Percentiles rank a stretch among this genome's conserved stretches.
Evolutionary conservation across 2,888 invertebrate species (phyloP).

Genomic region (Drosophila barbarae): DNA sequence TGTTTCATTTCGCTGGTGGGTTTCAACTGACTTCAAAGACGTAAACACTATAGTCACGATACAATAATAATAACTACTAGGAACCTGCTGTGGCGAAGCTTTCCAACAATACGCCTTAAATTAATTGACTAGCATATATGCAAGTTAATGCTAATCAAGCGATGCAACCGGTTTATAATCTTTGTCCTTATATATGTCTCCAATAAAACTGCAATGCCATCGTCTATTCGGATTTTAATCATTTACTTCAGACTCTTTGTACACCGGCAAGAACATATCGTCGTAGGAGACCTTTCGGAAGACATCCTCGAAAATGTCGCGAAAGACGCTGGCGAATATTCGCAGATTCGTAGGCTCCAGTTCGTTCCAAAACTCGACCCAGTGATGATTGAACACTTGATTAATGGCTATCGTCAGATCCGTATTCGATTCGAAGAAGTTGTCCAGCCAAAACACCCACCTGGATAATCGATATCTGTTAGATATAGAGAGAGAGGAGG

Average conservation of each 20-base stretch:
- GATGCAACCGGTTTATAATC: conserved; percentile 33
- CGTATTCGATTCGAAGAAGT: conserved; percentile 46
- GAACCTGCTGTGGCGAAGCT: conserved; percentile 20
- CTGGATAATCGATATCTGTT: conserved; percentile 17
- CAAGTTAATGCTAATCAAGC: conserved; percentile 15
- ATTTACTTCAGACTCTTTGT: conserved; percentile 24
- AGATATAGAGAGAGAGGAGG: background rate
- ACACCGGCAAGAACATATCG: conserved; percentile 50
- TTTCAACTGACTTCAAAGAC: conserved; percentile 1
- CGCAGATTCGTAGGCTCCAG: conserved; percentile 41
- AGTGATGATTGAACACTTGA: conserved; percentile 48
- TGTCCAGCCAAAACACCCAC: conserved; percentile 53
- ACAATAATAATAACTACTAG: background rate
- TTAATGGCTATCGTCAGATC: conserved; percentile 51
- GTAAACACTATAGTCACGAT: conserved; percentile 26
- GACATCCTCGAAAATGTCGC: conserved; percentile 31
- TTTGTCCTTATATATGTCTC: conserved; percentile 29
- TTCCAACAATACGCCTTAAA: conserved; percentile 4
- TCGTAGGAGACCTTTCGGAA: conserved; percentile 53
- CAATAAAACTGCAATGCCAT: conserved; percentile 19
- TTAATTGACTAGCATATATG: conserved; percentile 2
- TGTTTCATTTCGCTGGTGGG: conserved; percentile 35
- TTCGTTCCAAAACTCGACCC: conserved; percentile 59
- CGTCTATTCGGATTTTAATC: conserved; percentile 7
- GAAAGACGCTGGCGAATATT: conserved; percentile 46